phyloP scores from a whole-genome alignment of 2,113 vertebrate genomes.

The Manacus vitellinus region DNA sequence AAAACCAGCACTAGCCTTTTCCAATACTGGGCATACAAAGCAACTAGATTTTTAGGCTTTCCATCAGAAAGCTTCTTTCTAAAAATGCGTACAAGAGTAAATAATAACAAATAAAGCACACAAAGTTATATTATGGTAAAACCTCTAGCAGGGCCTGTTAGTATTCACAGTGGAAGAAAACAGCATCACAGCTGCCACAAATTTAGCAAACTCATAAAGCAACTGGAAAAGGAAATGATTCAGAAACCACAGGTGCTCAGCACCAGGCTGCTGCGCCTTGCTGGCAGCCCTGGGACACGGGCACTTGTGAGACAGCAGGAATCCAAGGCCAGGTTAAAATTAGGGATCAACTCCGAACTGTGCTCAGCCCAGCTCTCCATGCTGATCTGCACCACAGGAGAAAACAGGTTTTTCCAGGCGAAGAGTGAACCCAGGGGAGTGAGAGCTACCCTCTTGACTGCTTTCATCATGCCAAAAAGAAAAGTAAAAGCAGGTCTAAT shows the following conservation, averaged over 20 bases:
- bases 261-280: not conserved
- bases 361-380: not conserved
- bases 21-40: not conserved
- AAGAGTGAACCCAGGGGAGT: not conserved
- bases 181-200: not conserved
- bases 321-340: not conserved
- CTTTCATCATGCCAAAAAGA: not conserved
- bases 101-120: not conserved
- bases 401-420: not conserved
- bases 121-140: not conserved
- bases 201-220: constrained; percentile 15
- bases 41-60: not conserved
- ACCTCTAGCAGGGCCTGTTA: not conserved
- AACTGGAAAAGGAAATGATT: constrained; percentile 66
- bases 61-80: not conserved
- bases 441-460: not conserved
- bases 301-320: not conserved
- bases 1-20: not conserved
- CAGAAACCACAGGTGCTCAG: constrained; percentile 59
- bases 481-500: not conserved
- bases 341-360: not conserved
- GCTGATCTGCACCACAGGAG: not conserved
- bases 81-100: not conserved
- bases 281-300: not conserved
- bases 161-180: constrained; percentile 8